These are phyloP conservation scores for Leucophora obtusa DNA, from an alignment of 2,888 invertebrate species.

Conservation along the genomic window DNA sequence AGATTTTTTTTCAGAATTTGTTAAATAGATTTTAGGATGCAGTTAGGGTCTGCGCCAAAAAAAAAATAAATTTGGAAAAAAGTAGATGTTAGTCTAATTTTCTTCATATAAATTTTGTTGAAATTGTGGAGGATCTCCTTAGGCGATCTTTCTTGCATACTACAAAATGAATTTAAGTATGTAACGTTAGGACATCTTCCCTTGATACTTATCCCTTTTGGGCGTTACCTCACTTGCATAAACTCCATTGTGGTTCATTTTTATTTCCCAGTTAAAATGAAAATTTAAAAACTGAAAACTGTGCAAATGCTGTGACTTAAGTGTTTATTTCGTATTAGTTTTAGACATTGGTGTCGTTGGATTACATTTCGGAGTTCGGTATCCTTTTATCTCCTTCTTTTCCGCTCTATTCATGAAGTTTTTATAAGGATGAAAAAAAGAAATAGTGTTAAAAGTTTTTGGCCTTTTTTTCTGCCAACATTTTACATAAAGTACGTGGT, in stretches of 20 bases:
- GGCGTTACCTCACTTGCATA: constrained; percentile 13
- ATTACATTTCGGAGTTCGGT: background rate
- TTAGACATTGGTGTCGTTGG: constrained; percentile 19
- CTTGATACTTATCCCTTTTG: background rate
- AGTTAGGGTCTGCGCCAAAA: too few relatives aligned
- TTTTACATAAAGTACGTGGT: constrained; percentile 44
- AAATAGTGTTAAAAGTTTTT: constrained; percentile 50
- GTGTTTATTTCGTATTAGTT: constrained; percentile 21
- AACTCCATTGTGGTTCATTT: constrained; percentile 13
- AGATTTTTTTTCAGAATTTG: too few relatives aligned
- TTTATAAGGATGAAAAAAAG: constrained; percentile 11
- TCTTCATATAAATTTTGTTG: too few relatives aligned
- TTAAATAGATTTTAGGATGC: too few relatives aligned
- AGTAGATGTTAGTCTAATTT: too few relatives aligned
- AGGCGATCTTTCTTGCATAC: too few relatives aligned
- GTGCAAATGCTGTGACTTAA: constrained; percentile 35
- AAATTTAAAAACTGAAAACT: constrained; percentile 29
- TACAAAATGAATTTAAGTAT: too few relatives aligned
- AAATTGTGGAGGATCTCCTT: too few relatives aligned
- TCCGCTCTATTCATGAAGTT: constrained; percentile 22
- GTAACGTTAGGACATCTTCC: too few relatives aligned
- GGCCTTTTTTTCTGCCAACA: constrained; percentile 28
- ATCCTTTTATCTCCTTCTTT: background rate
- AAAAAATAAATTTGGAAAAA: too few relatives aligned
- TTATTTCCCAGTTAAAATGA: constrained; percentile 16